Evolutionary conservation across 1,140 invertebrate genomes (phyloP).

Genomic region (Heliconius nattereri): DNA sequence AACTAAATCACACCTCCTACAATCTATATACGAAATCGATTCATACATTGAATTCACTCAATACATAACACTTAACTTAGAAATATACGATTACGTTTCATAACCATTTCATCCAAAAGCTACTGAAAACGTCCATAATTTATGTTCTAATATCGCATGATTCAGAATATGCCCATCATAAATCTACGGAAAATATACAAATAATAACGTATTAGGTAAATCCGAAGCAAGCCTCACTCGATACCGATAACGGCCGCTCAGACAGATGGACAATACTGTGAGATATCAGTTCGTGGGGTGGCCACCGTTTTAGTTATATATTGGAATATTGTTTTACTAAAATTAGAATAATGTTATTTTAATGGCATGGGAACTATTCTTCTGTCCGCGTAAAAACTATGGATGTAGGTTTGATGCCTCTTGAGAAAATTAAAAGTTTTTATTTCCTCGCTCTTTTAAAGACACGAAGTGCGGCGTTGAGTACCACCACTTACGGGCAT

Average conservation of each 20-base stretch:
- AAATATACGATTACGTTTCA: neutral
- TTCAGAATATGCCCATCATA: neutral
- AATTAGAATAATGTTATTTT: neutral
- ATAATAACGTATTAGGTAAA: constrained; percentile 35
- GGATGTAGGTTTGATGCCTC: no score
- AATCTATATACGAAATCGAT: neutral
- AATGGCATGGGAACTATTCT: no score
- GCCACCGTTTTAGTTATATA: constrained; percentile 16
- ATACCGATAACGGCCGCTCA: constrained; percentile 48
- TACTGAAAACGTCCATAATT: neutral
- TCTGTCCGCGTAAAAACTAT: no score
- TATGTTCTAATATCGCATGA: neutral
- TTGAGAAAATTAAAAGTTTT: no score
- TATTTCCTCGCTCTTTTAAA: no score
- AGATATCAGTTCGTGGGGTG: constrained; percentile 45
- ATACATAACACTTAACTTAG: constrained; percentile 12
- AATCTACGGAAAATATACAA: constrained; percentile 12
- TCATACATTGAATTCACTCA: neutral
- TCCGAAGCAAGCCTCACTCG: constrained; percentile 42
- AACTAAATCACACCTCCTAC: neutral
- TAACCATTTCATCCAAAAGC: neutral
- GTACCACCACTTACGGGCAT: no score
- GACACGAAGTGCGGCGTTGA: no score
- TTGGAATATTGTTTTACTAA: neutral
- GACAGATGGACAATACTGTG: constrained; percentile 51